Percentiles rank a stretch among this genome's conserved stretches.
Conservation (phyloP, 2,888 invertebrate species). For the Agrotis clavis region DNA sequence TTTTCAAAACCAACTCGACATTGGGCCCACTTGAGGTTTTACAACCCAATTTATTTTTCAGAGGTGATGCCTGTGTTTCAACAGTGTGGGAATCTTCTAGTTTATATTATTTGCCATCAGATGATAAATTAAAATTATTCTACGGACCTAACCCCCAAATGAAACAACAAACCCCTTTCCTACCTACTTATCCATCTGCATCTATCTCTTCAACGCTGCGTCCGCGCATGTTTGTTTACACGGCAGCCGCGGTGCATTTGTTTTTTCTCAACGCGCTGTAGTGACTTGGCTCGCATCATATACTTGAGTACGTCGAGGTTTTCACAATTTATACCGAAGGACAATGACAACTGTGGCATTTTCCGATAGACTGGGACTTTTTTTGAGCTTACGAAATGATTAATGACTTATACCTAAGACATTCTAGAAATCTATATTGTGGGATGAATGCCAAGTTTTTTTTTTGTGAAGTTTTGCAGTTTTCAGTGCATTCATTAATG, state of each 20-base stretch:
- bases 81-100: too few relatives aligned
- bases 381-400: constrained; percentile 28
- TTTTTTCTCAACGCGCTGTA: constrained; percentile 79
- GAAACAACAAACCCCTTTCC: not conserved
- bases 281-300: constrained; percentile 74
- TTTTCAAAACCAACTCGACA: too few relatives aligned
- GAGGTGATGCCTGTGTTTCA: too few relatives aligned
- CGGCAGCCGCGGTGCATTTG: constrained; percentile 80
- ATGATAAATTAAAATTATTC: too few relatives aligned
- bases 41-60: too few relatives aligned
- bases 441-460: constrained; percentile 26
- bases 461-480: not conserved
- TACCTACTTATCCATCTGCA: constrained; percentile 67
- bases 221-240: constrained; percentile 80
- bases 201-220: constrained; percentile 45
- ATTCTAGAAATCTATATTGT: constrained; percentile 15
- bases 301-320: constrained; percentile 68
- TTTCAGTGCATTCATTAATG: constrained; percentile 34
- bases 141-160: not conserved
- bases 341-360: constrained; percentile 22
- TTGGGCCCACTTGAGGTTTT: too few relatives aligned
- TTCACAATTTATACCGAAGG: constrained; percentile 49
- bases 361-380: constrained; percentile 9
- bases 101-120: too few relatives aligned
- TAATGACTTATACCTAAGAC: constrained; percentile 18